Base-by-base conservation (phyloP, 2,888 invertebrate species). In the Leucophenga maculata region DNA sequence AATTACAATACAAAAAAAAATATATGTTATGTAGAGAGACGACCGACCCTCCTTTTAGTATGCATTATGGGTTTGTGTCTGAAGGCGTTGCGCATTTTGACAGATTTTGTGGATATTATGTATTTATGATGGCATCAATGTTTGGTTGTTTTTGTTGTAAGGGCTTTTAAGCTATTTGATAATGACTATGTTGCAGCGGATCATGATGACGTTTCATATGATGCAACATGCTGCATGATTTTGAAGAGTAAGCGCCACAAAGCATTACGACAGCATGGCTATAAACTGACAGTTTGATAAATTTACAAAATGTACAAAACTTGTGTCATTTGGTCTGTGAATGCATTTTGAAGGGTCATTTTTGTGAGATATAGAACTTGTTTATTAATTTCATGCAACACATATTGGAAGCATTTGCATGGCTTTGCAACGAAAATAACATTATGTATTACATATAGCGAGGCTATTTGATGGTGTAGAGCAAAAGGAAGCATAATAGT, bases 241-340 rank as follows among this genome's bases (percentile, higher is more conserved):
- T 44, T 54, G 64, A 55, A 50, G 68, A 57, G 57, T 64, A 4
- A 46, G 54, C 1, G 54, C 54, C 4, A 26, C 4, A 4, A 4
- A 46, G 54, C 1, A 16, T 16, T 26, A 26, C 4, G 26, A 8
- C 8, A 18, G 18, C 16, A 18, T n/a, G 18, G 77, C 80, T 83
- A 80, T 74, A 78, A 78, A 76, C 74, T 75, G 78, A 74, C 80
- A 84, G 77, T 84, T 84, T 85, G 83, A 82, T 85, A 84, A 82
- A 84, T 83, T 74, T 75, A 75, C 77, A 75, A 82, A 82, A 82
- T 85, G 44, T 52, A 31, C 65, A 20, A n/a, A 18, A 52, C 22
- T 54, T 39, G 75, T 67, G 71, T 73, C 26, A 26, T 26, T 26
- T 26, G n/a, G n/a, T n/a, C n/a, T n/a, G n/a, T n/a, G 26, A 26